phyloP scores from a whole-genome alignment of 2,888 invertebrate species.

The Eupithecia inturbata region DNA sequence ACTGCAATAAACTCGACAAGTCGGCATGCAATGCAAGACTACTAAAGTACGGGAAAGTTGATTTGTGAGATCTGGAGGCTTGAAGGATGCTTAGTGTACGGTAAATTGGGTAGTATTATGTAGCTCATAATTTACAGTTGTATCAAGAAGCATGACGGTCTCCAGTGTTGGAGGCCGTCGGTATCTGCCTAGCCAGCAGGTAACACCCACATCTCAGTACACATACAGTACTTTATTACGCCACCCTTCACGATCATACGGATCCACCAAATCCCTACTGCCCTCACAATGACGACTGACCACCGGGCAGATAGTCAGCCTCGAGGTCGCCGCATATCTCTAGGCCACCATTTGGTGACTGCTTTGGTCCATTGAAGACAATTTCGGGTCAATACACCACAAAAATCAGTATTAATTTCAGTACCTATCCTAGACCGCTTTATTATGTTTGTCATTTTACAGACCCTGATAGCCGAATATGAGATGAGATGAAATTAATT shows the following conservation, averaged over 20 bases:
- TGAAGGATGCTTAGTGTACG: neutral
- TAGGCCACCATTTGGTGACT: no score
- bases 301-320: no score
- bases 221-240: neutral
- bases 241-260: no score
- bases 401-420: no score
- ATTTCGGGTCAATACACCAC: neutral
- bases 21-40: constrained; percentile 15
- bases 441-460: no score
- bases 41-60: constrained; percentile 25
- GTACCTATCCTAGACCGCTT: neutral
- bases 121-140: neutral
- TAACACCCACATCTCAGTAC: neutral
- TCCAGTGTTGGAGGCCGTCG: neutral
- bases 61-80: constrained; percentile 8
- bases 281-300: no score
- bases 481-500: no score
- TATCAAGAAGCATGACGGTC: neutral
- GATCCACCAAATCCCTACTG: no score
- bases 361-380: no score
- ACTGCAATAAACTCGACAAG: constrained; percentile 6
- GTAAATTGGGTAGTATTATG: neutral
- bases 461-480: no score
- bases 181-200: neutral
- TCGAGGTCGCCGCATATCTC: no score